A percentile compares a stretch with the other conserved stretches of the same genome.
Conservation (phyloP, 2,797 vertebrate genomes). For the Sciaenops ocellatus region DNA sequence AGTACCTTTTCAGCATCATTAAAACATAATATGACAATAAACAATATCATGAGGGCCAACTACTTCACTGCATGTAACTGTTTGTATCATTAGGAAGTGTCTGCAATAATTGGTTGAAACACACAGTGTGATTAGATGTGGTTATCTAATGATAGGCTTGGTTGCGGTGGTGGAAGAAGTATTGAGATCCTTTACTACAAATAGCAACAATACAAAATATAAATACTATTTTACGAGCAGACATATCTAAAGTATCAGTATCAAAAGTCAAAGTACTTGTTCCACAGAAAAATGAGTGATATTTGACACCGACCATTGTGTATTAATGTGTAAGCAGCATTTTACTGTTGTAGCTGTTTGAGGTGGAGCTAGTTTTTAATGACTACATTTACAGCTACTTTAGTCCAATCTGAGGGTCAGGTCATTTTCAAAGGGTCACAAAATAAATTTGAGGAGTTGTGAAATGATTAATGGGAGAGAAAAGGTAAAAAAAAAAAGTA, state of each 20-base stretch:
- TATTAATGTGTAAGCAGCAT: background rate
- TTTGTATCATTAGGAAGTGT: conserved; percentile 67
- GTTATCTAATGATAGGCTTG: conserved; percentile 55
- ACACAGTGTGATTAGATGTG: conserved; percentile 55
- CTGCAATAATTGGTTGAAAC: conserved; percentile 68
- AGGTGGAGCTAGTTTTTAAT: background rate
- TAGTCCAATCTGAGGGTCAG: background rate
- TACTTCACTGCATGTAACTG: conserved; percentile 52
- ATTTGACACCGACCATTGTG: background rate
- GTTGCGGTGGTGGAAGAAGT: conserved; percentile 20
- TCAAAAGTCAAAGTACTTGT: background rate
- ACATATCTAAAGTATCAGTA: background rate
- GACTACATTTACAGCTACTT: background rate
- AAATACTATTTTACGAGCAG: background rate
- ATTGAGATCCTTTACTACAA: conserved; percentile 30
- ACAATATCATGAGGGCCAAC: conserved; percentile 49
- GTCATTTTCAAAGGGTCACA: background rate
- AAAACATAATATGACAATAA: conserved; percentile 62
- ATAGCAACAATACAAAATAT: background rate
- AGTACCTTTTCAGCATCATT: conserved; percentile 53
- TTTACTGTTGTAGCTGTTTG: background rate
- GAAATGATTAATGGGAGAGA: background rate
- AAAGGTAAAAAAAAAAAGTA: background rate
- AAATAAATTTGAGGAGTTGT: background rate
- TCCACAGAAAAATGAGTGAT: background rate